Evolutionary conservation across 92 coral and sea anemone species (phyloP), one percentile per base, ranked within the genome.

Genomic region (Palythoa heliodiscus): DNA sequence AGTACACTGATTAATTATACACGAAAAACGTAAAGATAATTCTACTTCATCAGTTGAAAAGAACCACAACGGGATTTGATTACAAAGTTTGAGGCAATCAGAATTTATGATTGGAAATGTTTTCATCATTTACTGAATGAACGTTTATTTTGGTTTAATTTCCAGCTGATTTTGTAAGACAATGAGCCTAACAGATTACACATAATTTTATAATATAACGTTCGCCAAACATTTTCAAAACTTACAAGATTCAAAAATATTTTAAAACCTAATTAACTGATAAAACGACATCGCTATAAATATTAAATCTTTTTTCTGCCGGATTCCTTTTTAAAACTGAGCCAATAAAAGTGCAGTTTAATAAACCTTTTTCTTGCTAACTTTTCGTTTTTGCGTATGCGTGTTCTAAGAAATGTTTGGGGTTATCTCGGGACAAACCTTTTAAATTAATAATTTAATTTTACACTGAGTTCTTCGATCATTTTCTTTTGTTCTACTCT

Each of bases 131-230:
- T 77, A 17, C 55, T 35, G 50, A 77, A 77, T 19, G 53, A 77
- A 29, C 24, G n/a, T 55, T 23, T 71, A 43, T 71, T 71, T 71
- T 29, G 76, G 47, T 54, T 29, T 77, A 43, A 19, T 19, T 29
- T 76, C 81, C 64, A 37, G 70, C 82, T 76, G 68, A 54, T 20
- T 17, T 67, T 77, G 82, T 55, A 77, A 77, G 17, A 37, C 17
- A n/a, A n/a, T 24, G 24, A 72, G 19, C 25, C 25, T 29, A 43
- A 3, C 50, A 43, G 50, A 43, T 43, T 43, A 43, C 50, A 43
- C 7, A 1, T 7, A 43, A 43, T 43, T 43, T 9, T 5, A 29
- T 29, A 29, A 29, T 54, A 4, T 55, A 11, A 54, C 25, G 11
- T 15, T 77, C 6, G 12, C 7, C 52, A 12, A 77, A 17, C 6